A percentile compares a stretch with the other conserved stretches of the same genome.
phyloP scores from a whole-genome alignment of 2,113 vertebrate species.

The Ahaetulla prasina region DNA sequence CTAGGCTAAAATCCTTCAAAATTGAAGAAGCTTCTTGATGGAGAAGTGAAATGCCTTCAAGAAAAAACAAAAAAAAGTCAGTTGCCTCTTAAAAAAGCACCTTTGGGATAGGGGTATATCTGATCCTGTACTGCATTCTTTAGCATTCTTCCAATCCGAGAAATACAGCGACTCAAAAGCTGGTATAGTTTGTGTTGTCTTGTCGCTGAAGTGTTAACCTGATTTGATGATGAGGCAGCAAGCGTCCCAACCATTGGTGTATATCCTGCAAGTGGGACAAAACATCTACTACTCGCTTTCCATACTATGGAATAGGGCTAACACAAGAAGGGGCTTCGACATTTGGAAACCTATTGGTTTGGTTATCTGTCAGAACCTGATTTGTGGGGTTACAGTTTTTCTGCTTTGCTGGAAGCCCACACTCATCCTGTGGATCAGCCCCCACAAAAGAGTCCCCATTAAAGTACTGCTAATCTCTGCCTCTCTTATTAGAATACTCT shows the following conservation, averaged over 20 bases:
- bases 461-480: neutral
- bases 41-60: neutral
- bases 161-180: neutral
- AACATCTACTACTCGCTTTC: neutral
- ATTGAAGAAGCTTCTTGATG: neutral
- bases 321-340: neutral
- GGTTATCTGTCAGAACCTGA: neutral
- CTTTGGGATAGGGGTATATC: neutral
- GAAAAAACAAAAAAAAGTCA: neutral
- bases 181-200: neutral
- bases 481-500: neutral
- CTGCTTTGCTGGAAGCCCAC: neutral
- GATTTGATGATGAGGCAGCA: neutral
- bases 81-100: neutral
- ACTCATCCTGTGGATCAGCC: neutral
- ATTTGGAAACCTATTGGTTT: neutral
- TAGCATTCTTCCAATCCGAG: neutral
- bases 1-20: neutral
- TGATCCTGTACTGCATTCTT: neutral
- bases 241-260: neutral
- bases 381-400: neutral
- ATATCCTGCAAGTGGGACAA: neutral
- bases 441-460: neutral
- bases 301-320: neutral
- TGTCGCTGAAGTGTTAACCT: neutral